A percentile compares a stretch with the other conserved stretches of the same genome.
phyloP scores from a whole-genome alignment of 2,113 vertebrate species.

The Peromyscus maniculatus region DNA sequence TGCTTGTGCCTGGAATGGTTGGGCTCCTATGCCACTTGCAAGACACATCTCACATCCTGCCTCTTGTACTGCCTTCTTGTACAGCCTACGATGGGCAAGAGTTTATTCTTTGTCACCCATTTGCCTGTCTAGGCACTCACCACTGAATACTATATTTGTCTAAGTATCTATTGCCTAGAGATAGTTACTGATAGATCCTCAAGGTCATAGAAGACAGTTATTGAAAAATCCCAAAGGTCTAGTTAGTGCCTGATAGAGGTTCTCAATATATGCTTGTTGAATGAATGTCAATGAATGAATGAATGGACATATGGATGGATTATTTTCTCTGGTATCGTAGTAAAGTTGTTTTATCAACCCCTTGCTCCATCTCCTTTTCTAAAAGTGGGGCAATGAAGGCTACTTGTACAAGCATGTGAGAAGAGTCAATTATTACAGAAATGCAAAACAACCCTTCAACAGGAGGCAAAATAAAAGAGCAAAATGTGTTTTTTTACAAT shows the following conservation, averaged over 20 bases:
- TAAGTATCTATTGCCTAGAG: background rate
- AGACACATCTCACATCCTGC: background rate
- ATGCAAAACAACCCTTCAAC: conserved; percentile 63
- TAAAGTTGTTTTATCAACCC: background rate
- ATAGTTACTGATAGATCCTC: no score
- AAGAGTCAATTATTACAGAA: conserved; percentile 56
- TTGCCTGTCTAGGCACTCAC: background rate
- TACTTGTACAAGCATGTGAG: conserved; percentile 29
- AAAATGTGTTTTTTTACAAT: conserved; percentile 72
- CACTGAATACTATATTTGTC: background rate
- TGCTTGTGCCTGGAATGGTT: background rate
- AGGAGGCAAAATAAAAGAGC: conserved; percentile 80
- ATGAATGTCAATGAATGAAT: background rate
- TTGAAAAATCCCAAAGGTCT: background rate
- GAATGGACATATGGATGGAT: background rate
- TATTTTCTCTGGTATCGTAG: conserved; percentile 13
- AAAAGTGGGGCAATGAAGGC: conserved; percentile 40
- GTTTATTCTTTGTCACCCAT: background rate
- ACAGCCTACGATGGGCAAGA: background rate
- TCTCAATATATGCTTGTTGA: conserved; percentile 5
- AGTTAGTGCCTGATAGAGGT: background rate
- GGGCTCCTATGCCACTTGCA: background rate
- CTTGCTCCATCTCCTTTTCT: background rate
- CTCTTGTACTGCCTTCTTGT: background rate
- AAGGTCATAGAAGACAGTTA: background rate